phyloP scores from a whole-genome alignment of 2,797 vertebrate genomes.

The Pseudocheirus occidentalis region DNA sequence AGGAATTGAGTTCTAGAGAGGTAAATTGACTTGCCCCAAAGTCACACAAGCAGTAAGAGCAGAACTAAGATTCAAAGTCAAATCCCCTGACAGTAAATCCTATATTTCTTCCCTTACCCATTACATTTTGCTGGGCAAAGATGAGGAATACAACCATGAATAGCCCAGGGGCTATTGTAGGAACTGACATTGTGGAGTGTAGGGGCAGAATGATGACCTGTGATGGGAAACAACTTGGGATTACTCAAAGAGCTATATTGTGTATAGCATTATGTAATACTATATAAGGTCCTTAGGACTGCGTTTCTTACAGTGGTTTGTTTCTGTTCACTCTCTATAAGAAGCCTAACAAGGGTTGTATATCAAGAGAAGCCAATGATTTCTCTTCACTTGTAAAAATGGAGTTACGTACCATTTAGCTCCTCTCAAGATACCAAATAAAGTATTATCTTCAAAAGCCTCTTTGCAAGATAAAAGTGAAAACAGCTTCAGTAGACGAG shows the following conservation, averaged over 20 bases:
- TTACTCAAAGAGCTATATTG: not conserved
- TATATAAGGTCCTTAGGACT: not conserved
- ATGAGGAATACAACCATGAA: not conserved
- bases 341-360: not conserved
- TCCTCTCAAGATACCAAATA: not conserved
- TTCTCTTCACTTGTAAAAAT: not conserved
- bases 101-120: not conserved
- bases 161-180: not conserved
- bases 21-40: not conserved
- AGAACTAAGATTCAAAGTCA: not conserved
- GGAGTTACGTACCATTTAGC: not conserved
- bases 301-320: not conserved
- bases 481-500: not conserved
- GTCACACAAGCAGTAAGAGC: not conserved
- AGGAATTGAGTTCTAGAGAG: not conserved
- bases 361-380: not conserved
- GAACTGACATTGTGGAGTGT: not conserved
- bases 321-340: not conserved
- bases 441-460: not conserved
- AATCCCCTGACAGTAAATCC: not conserved
- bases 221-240: not conserved
- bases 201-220: not conserved
- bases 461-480: not conserved
- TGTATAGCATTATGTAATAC: not conserved
- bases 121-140: not conserved